Base-by-base conservation (phyloP, 2,888 invertebrate genomes). In the Tinea trinotella region DNA sequence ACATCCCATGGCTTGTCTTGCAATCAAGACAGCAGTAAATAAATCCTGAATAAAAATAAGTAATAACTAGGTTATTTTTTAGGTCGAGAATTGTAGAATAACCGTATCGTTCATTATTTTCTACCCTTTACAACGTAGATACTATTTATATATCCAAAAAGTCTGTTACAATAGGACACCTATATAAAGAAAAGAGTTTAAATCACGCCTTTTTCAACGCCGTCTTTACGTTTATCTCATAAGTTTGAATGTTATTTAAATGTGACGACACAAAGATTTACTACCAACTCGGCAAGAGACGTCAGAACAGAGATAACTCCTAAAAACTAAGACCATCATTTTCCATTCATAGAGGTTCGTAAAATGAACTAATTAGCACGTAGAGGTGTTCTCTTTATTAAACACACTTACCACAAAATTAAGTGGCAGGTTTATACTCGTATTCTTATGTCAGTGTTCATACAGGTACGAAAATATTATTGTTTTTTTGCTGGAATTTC, bases 321-420 rank as follows among this genome's bases (percentile, higher is more conserved):
- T 48, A 19, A 48, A 48, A 48, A 13, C 52, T 52, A 13, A 30
- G 22, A 24, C 52, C 17, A 52, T 12, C 2, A n/a, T 52, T 35
- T 19, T 30, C 30, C 7, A 30, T 52, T 52, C 52, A 35, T 10
- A 6, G 15, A 15, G 22, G 34, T 20, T 54, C 56, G 48, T 56
- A 56, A 54, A 44, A 34, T 48, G 22, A 30, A 50, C 56, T 54
- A 56, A 56, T 56, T 56, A 54, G 30, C 56, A 53, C 56, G 54
- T 56, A 48, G 10, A 20, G 36, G 40, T 40, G 40, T 40, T 40
- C 17, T 17, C 15, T 3, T 40, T 40, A 40, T 40, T 13, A 40
- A 40, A 40, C 12, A 40, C 7, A 10, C 40, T 40, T 40, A 13
- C 15, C 40, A 40, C 40, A 17, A 13, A 40, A 40, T 17, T 17